phyloP scores from a whole-genome alignment of 2,113 vertebrate species.

The Sander lucioperca region DNA sequence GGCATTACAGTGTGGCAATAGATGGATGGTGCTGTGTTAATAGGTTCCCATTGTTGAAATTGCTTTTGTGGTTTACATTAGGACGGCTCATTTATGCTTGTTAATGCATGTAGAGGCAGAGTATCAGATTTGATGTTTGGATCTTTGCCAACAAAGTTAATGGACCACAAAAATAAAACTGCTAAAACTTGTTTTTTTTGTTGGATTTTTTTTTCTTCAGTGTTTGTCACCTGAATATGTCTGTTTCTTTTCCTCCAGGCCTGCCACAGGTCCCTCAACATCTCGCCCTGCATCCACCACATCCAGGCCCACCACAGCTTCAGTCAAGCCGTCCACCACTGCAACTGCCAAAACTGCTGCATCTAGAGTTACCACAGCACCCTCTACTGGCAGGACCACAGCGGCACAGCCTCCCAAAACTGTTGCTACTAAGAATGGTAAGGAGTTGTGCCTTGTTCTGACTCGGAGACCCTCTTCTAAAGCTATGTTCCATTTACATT shows the following conservation, averaged over 20 bases:
- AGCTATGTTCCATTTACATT: not conserved
- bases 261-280: conserved; percentile 39
- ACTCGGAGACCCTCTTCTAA: not conserved
- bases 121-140: conserved; percentile 9
- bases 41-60: conserved; percentile 27
- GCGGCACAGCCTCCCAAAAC: conserved; percentile 65
- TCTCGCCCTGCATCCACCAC: conserved; percentile 34
- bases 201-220: not conserved
- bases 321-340: conserved; percentile 52
- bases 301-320: conserved; percentile 54
- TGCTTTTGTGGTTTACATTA: conserved; percentile 43
- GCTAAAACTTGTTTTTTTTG: not conserved
- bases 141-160: not conserved
- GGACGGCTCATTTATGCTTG: conserved; percentile 5
- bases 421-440: conserved; percentile 80
- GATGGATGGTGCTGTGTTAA: conserved; percentile 21
- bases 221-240: not conserved
- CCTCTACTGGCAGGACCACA: conserved; percentile 72
- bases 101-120: not conserved
- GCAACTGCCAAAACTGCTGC: conserved; percentile 44
- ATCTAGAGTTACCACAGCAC: conserved; percentile 59
- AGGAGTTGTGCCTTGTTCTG: not conserved
- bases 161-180: not conserved
- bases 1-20: not conserved
- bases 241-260: conserved; percentile 49